These are phyloP conservation scores for Xylota segnis DNA, from an alignment of 2,888 invertebrate species.

Conservation along the genomic window DNA sequence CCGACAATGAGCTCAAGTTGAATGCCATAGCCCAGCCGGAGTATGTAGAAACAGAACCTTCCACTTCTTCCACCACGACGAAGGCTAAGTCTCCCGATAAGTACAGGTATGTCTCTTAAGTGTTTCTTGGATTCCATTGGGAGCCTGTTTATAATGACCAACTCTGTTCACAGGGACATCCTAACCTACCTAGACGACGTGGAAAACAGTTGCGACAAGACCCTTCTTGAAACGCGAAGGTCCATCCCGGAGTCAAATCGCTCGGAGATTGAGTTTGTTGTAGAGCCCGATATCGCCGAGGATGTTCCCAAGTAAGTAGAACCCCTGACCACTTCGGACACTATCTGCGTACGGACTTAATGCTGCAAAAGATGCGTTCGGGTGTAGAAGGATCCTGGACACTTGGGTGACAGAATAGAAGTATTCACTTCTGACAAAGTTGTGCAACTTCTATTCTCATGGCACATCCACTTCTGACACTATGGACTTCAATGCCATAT, in stretches of 20 bases:
- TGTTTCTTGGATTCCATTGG: neutral
- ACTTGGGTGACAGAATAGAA: no score
- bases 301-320: constrained; percentile 83
- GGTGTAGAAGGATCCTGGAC: no score
- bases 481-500: no score
- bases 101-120: constrained; percentile 79
- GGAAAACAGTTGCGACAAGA: constrained; percentile 84
- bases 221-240: constrained; percentile 82
- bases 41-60: constrained; percentile 60
- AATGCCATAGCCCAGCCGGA: constrained; percentile 78
- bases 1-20: constrained; percentile 81
- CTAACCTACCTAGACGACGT: constrained; percentile 84
- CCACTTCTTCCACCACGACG: constrained; percentile 20
- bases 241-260: constrained; percentile 83
- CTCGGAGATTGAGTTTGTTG: constrained; percentile 83
- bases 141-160: neutral
- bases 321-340: neutral
- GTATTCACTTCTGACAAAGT: no score
- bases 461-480: no score
- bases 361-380: no score
- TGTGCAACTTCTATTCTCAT: no score
- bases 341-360: no score
- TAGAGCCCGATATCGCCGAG: constrained; percentile 84
- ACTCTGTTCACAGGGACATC: constrained; percentile 81
- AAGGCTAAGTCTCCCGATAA: constrained; percentile 79